Base-by-base conservation (phyloP, 2,113 vertebrate genomes). In the Nesoenas mayeri region DNA sequence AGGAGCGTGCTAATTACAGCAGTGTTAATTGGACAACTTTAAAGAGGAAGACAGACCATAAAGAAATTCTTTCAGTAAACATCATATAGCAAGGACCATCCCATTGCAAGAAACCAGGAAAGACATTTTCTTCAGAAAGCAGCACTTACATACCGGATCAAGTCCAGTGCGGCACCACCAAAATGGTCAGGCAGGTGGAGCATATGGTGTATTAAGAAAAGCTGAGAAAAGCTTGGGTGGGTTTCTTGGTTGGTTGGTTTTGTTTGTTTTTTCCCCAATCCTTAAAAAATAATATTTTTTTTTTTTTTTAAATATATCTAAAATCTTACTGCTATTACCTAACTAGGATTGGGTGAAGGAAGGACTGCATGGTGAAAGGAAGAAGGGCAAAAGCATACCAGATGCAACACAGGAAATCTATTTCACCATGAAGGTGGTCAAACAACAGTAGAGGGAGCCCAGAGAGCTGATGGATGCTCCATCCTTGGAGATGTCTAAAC, bases 381-480 rank as follows among this genome's bases (percentile, higher is more conserved):
- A 64, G 69, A 78, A 74, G 31, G 10, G 31, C 18, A 89, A 88
- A 94, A 87, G 17, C 4, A 38, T 15, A 79, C 28, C 4, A 42
- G 14, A 36, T 3, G 12, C 14, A 61, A 10, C 22, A 71, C 1
- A 50, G 24, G 26, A 73, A 82, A 44, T 40, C 3, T 31, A 10
- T 61, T 67, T 69, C 36, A 57, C 13, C 21, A 34, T 9, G 13
- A 57, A 75, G 11, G 7, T 80, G 20, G 31, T 47, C 28, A 78
- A 48, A 69, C 16, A 66, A 6, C 62, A 73, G 50, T 2, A 92
- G 44, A 57, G 9, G 9, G 44, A 4, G 28, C 9, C 5, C 50
- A 69, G 21, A 85, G 32, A 38, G 7, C 0, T 0, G 31, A 40
- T 3, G 19, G 29, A 64, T 10, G 2, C 11, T 73, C 14, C 29